These are phyloP conservation scores for Drosophila austrosaltans DNA, from an alignment of 2,888 invertebrate genomes.

Conservation along the genomic window DNA sequence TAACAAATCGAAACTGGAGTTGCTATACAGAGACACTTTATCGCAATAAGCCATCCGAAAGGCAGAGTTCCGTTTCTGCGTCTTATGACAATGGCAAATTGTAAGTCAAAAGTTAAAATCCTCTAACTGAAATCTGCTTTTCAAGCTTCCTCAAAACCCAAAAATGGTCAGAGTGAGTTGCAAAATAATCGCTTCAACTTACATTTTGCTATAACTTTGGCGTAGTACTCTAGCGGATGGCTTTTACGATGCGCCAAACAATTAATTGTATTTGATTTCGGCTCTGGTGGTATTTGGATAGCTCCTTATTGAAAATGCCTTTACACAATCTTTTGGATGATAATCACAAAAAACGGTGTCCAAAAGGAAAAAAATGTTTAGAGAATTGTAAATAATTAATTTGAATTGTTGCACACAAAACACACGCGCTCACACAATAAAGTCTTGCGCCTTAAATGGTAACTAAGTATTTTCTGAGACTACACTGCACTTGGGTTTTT, in stretches of 20 bases:
- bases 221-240: slow-evolving; percentile 13
- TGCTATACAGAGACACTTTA: slow-evolving; percentile 35
- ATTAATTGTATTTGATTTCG: slow-evolving; percentile 35
- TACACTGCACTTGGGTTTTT: neutral
- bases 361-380: slow-evolving; percentile 32
- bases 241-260: slow-evolving; percentile 31
- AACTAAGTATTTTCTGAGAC: slow-evolving; percentile 13
- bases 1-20: slow-evolving; percentile 55
- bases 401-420: slow-evolving; percentile 19
- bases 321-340: slow-evolving; percentile 56
- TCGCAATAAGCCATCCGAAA: slow-evolving; percentile 43
- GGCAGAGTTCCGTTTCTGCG: slow-evolving; percentile 49
- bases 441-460: slow-evolving; percentile 23
- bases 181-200: slow-evolving; percentile 51
- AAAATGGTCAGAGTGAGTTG: slow-evolving; percentile 36
- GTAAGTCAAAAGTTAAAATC: slow-evolving; percentile 11
- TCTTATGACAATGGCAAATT: slow-evolving; percentile 51
- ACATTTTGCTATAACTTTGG: slow-evolving; percentile 42
- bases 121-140: slow-evolving; percentile 31
- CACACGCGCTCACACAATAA: slow-evolving; percentile 54
- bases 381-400: slow-evolving; percentile 36
- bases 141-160: slow-evolving; percentile 58
- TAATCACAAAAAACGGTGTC: slow-evolving; percentile 13
- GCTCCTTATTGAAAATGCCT: slow-evolving; percentile 58
- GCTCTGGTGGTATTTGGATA: slow-evolving; percentile 1